Conservation (phyloP, 2,888 invertebrate species). For the Laothoe populi region DNA sequence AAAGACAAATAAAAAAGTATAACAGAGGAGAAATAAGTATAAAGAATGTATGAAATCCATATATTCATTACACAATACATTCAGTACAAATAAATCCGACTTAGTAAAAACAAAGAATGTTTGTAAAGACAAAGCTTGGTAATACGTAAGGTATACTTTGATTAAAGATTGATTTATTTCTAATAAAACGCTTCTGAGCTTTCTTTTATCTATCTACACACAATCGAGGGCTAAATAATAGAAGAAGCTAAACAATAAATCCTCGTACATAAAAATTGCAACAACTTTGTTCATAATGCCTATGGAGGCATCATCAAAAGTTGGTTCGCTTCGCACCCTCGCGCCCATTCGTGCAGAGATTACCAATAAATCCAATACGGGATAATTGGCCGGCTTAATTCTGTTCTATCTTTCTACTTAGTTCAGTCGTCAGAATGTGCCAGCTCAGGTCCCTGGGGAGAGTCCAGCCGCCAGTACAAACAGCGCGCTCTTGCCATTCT, state of each 20-base stretch:
- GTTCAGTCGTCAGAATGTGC: constrained; percentile 85
- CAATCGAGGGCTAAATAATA: constrained; percentile 74
- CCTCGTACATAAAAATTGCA: constrained; percentile 83
- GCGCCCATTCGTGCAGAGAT: constrained; percentile 85
- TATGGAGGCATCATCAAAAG: constrained; percentile 83
- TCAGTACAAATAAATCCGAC: constrained; percentile 1
- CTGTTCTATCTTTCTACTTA: constrained; percentile 85
- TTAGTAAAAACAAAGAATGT: constrained; percentile 20
- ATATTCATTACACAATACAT: background rate
- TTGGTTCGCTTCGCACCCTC: constrained; percentile 83
- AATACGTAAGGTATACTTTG: constrained; percentile 59
- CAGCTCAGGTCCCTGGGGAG: constrained; percentile 82
- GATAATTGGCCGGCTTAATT: constrained; percentile 85
- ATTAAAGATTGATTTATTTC: constrained; percentile 73
- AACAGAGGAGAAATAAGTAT: too few species aligned
- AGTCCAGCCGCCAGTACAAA: constrained; percentile 75
- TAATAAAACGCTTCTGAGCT: constrained; percentile 67
- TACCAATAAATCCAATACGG: constrained; percentile 86
- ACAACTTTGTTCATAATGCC: constrained; percentile 84
- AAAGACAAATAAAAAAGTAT: too few species aligned
- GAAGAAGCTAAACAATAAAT: constrained; percentile 79
- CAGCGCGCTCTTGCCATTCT: constrained; percentile 62
- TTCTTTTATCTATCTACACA: constrained; percentile 76
- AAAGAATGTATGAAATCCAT: constrained; percentile 6
- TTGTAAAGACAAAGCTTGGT: constrained; percentile 41